Evolutionary conservation across 1,140 invertebrate genomes (phyloP), one percentile per base, ranked within the genome.

Genomic region (Prorops nasuta): DNA sequence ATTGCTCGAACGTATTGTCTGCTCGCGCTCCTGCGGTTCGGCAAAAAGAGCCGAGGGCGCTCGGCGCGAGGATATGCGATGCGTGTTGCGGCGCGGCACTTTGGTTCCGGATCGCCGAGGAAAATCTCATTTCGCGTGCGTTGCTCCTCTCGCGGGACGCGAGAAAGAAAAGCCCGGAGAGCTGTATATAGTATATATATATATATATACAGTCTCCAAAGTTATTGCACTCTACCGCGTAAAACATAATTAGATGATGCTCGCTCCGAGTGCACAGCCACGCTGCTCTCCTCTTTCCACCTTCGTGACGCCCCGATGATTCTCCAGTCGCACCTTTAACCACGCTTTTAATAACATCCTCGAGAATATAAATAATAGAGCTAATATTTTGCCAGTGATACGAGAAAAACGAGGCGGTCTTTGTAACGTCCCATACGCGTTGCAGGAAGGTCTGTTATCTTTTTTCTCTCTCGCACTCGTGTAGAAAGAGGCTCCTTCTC

Each of bases 171-270:
- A 15, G 22, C 37, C 17, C n/a, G n/a, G 31, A 38, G 44, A 31
- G 44, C 28, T 55, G 38, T n/a, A n/a, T n/a, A n/a, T n/a, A n/a
- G n/a, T n/a, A n/a, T n/a, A n/a, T n/a, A n/a, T n/a, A n/a, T n/a
- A n/a, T n/a, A n/a, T n/a, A n/a, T n/a, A n/a, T n/a, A n/a, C 47
- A 44, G 37, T 42, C 49, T 46, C 47, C 51, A 31, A 54, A 63
- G 58, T 56, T 63, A 60, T 58, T 63, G 52, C 58, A 51, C 49
- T 55, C 51, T 63, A 51, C 36, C 47, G 49, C 52, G 61, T 61
- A 64, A 64, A 64, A 63, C 51, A 58, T 60, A 64, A 64, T 63
- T 63, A 64, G 61, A 64, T 52, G 61, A 63, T 53, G 53, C 38
- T 62, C 32, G 49, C 34, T 10, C 39, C 40, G 48, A 49, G 44